Evolutionary conservation across 1,140 invertebrate genomes (phyloP), one percentile per base, ranked within the genome.

Genomic region (Bombus terrestris): DNA sequence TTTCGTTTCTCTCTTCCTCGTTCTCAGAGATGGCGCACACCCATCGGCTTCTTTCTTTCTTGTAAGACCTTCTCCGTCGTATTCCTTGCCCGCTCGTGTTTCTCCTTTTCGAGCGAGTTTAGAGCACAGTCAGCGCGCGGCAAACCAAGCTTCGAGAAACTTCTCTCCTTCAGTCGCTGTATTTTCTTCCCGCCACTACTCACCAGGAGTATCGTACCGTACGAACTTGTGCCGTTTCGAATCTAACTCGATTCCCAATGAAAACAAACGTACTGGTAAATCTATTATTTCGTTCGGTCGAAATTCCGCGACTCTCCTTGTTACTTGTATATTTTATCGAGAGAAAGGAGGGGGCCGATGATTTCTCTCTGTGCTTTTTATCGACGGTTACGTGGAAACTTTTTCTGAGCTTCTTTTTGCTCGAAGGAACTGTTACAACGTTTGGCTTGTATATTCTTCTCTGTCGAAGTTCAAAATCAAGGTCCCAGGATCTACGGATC

Each of bases 61-160:
- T 15, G 32, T 41, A 4, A 8, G 10, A 28, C 25, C 25, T 1
- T 72, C 37, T 41, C 64, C 47, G 62, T 73, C 25, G 15, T 22
- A 13, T 57, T 74, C 62, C 77, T 13, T 15, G 9, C n/a, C 37
- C n/a, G 5, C 66, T 57, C 8, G 35, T 9, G 59, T 32, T 83
- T 62, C 57, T 88, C 32, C 53, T 79, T 82, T 80, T 89, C 43
- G 18, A 79, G 25, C 64, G 35, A 32, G 18, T 82, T 37, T 73
- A 81, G 57, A 81, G n/a, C 68, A 37, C 53, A 81, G 84, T 72
- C 47, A 81, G 28, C 57, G 41, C 6, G 25, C 53, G 47, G 83
- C 5, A 9, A 32, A 64, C 12, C 59, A 32, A 25, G 39, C 75
- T 78, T 87, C 86, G 81, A 89, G 81, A 87, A 78, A 69, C 81